Evolutionary conservation across 1,140 invertebrate genomes (phyloP), one percentile per base, ranked within the genome.

Genomic region (Sesamia nonagrioides): DNA sequence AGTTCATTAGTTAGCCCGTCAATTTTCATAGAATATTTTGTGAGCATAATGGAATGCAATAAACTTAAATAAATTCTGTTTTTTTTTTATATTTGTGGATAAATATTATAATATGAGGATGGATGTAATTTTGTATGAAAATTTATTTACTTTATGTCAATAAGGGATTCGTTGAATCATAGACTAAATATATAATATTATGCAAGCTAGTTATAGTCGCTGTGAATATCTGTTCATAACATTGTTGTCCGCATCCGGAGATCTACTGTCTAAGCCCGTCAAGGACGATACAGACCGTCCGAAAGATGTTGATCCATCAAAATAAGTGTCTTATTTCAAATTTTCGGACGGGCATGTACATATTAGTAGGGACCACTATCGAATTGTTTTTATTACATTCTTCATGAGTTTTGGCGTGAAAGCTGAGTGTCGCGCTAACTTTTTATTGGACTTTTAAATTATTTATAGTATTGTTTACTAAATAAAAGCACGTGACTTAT

Each of bases 51-150:
- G 15, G 40, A 74, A 60, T 58, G 54, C 52, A 74, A 58, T 74
- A 58, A 42, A 58, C 18, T 45, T 27, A 18, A 48, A 45, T 74
- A 18, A 74, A 45, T 74, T 58, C 54, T 27, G 50, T 72, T 74
- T 69, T 74, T 74, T 72, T 74, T 69, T 74, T 74, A 74, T 74
- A 58, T 74, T 69, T 74, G 71, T 60, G 45, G 54, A 18, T 60
- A 60, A 58, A 27, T 27, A 27, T 27, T 27, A 1, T 27, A 73
- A 56, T 11, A 17, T 60, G 52, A 60, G 45, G 54, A 74, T 74
- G 52, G 45, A 60, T 56, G 71, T 74, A 56, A 60, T 58, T 74
- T 60, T 60, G 54, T 60, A 74, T 60, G 71, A 58, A 74, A 74
- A 48, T 42, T 60, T 60, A 74, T 60, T 74, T 74, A 52, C 48